A percentile compares a stretch with the other conserved stretches of the same genome.
Evolutionary conservation across 2,888 invertebrate species (phyloP).

Genomic region (Melinaea menophilus): DNA sequence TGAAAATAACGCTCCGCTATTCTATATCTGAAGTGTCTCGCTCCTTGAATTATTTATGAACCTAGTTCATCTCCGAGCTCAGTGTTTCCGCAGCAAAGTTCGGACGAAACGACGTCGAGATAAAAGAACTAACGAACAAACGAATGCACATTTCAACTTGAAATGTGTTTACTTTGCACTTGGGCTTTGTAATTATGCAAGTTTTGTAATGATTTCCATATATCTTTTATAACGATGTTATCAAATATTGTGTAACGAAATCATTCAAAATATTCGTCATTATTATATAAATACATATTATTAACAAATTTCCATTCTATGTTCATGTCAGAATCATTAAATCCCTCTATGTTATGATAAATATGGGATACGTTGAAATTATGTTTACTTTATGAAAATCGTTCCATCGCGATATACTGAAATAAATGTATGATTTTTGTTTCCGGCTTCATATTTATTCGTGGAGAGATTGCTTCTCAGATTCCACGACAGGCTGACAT

Average conservation of each 20-base stretch:
- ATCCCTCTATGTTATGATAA: neutral
- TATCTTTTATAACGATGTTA: too few relatives aligned
- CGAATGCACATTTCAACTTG: constrained; percentile 35
- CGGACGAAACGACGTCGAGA: constrained; percentile 48
- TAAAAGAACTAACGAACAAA: constrained; percentile 40
- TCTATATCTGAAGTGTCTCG: too few relatives aligned
- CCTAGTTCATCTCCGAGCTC: too few relatives aligned
- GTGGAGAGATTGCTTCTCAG: constrained; percentile 5
- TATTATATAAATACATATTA: too few relatives aligned
- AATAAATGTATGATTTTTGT: constrained; percentile 5
- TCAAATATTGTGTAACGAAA: too few relatives aligned
- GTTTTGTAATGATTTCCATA: too few relatives aligned
- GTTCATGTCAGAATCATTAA: neutral
- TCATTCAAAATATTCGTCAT: too few relatives aligned
- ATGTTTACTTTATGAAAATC: constrained; percentile 7
- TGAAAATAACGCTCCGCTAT: too few relatives aligned
- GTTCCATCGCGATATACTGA: neutral
- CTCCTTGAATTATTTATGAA: too few relatives aligned
- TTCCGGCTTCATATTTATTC: constrained; percentile 1
- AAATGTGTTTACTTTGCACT: constrained; percentile 28
- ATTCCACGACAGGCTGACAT: constrained; percentile 4
- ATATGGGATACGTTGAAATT: neutral
- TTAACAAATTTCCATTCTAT: neutral
- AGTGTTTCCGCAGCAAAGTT: constrained; percentile 63
- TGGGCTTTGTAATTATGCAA: constrained; percentile 2